Conservation (phyloP, 2,888 invertebrate species). For the Synergus umbraculus region DNA sequence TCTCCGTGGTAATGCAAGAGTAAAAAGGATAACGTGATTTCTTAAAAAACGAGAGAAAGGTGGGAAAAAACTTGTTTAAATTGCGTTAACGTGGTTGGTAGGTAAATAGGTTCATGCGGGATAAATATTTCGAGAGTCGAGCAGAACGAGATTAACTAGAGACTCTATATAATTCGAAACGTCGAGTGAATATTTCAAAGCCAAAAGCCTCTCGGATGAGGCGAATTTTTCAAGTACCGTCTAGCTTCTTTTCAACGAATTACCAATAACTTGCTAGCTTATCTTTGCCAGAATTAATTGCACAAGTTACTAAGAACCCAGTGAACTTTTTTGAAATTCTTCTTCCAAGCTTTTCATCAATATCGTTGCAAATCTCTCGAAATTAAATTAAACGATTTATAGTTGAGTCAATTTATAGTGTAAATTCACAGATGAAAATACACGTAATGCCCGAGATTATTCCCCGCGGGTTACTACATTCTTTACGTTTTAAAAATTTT, state of each 20-base stretch:
- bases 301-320: neutral
- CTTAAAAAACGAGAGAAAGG: conserved; percentile 1
- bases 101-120: conserved; percentile 43
- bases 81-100: conserved; percentile 50
- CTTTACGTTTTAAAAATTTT: too few species aligned
- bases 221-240: neutral
- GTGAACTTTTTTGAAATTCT: neutral
- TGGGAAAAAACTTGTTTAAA: conserved; percentile 45
- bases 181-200: conserved; percentile 59
- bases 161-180: conserved; percentile 58
- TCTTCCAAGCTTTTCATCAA: neutral
- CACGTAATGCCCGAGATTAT: too few species aligned
- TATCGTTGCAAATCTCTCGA: neutral
- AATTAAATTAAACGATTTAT: too few species aligned
- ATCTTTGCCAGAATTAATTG: neutral
- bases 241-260: neutral
- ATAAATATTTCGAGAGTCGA: conserved; percentile 46
- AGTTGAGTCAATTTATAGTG: too few species aligned
- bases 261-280: neutral
- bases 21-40: conserved; percentile 42
- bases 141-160: conserved; percentile 53
- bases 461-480: too few species aligned
- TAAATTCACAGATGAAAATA: too few species aligned
- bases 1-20: neutral
- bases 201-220: neutral